A percentile compares a stretch with the other conserved stretches of the same genome.
Evolutionary conservation across 2,113 vertebrate species (phyloP).

Genomic region (Diadophis punctatus): DNA sequence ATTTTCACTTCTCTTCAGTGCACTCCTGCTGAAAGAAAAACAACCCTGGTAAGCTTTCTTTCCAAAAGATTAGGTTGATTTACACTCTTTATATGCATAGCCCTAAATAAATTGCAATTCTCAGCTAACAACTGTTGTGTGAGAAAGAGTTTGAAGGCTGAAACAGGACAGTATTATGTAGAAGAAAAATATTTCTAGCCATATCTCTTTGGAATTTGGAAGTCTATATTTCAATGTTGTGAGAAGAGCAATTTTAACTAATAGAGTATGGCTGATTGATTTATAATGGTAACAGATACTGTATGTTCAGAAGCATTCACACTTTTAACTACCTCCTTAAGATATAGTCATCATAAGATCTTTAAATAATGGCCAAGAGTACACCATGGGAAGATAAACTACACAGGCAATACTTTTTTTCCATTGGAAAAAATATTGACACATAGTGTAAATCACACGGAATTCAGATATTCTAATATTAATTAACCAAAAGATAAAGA

Average conservation of each 20-base stretch:
- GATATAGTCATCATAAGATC: not conserved
- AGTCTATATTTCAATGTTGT: not conserved
- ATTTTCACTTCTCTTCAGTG: not conserved
- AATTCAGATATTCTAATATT: too few species aligned
- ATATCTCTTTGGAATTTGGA: not conserved
- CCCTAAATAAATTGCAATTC: not conserved
- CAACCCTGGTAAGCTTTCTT: not conserved
- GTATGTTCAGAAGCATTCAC: not conserved
- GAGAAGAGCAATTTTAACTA: not conserved
- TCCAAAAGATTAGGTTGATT: not conserved
- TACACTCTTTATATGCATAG: not conserved
- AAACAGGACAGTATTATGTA: not conserved
- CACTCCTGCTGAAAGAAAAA: not conserved
- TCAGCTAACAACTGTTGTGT: not conserved
- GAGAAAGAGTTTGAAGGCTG: not conserved
- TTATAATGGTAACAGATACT: not conserved
- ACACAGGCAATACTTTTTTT: not conserved
- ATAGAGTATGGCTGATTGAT: not conserved
- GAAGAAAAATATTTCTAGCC: not conserved
- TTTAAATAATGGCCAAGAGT: not conserved
- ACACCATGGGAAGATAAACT: not conserved
- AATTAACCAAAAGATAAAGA: too few species aligned
- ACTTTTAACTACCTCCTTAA: not conserved
- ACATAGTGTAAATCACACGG: too few species aligned
- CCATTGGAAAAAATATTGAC: too few species aligned